Conservation (phyloP, 1,140 invertebrate species). For the Tribolium castaneum region DNA sequence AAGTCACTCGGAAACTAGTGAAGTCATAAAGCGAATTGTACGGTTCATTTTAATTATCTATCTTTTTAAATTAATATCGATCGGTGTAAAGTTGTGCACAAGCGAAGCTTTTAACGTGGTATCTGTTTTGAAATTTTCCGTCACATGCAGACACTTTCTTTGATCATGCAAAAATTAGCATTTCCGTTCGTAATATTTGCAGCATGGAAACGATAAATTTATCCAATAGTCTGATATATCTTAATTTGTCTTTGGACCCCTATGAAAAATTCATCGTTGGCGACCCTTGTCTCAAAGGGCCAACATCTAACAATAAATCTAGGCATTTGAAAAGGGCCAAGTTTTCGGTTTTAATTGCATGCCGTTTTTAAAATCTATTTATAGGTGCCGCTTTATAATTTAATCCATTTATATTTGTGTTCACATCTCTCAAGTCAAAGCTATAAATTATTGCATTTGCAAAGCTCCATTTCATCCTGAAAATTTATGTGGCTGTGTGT, state of each 20-base stretch:
- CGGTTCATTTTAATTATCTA: no score
- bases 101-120: conserved; percentile 1
- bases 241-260: conserved; percentile 17
- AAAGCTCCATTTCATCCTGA: conserved; percentile 37
- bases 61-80: conserved; percentile 14
- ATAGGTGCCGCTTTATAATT: conserved; percentile 10
- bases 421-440: conserved; percentile 33
- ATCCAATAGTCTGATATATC: background rate
- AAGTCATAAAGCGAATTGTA: no score
- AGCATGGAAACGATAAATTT: conserved; percentile 1
- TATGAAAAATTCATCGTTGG: conserved; percentile 18
- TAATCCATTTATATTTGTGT: conserved; percentile 31
- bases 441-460: conserved; percentile 24
- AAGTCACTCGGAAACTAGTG: no score
- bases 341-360: background rate
- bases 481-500: conserved; percentile 23
- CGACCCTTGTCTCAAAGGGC: conserved; percentile 5
- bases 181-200: background rate
- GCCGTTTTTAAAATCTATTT: background rate
- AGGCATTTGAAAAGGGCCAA: no score
- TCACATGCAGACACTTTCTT: conserved; percentile 17
- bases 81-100: background rate
- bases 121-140: conserved; percentile 18
- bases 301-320: background rate
- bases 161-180: conserved; percentile 23